Base-by-base conservation (phyloP, 1,140 invertebrate species). In the Platyscapa corneri region DNA sequence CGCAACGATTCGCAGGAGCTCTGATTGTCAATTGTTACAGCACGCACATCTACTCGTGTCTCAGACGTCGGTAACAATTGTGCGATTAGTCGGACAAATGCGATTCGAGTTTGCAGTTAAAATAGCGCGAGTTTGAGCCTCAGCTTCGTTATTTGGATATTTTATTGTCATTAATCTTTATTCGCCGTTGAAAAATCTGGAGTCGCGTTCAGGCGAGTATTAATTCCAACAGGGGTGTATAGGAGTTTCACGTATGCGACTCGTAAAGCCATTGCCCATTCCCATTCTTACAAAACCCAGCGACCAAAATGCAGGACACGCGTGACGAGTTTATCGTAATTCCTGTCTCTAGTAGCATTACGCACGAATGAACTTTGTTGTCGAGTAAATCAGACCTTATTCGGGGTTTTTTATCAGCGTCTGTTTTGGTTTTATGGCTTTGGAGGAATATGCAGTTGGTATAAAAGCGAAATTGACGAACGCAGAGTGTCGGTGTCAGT, bases 301-400 rank as follows among this genome's bases (percentile, higher is more conserved):
- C 27, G 23, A 8, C 7, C 64, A 34, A 0, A 34, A 23, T 65
- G 78, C 27, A 5, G 1, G 34, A 32, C n/a, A 42, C 64, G 42
- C 79, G 20, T 70, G 79, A 67, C 20, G 79, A 60, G 32, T 32
- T 77, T 46, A 32, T 56, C 14, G 65, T 34, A 34, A 67, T 67
- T 34, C 34, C 23, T 34, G 32, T 7, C 7, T 34, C 32, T 34
- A 34, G 65, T n/a, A 32, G 32, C 5, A 34, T 34, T 34, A 67
- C 65, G 65, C 7, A 67, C 30, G 65, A 67, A 67, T 34, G 65
- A 67, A 67, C 65, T 67, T 32, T 67, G 32, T 67, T 67, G 30
- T 14, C 32, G 65, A 67, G 23, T 67, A 67, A 67, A 67, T 67
- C 30, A 34, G 16, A 34, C 7, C 5, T 34, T 34, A 16, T 34